A percentile compares a stretch with the other conserved stretches of the same genome.
These are phyloP conservation scores for Setophaga petechia DNA, from an alignment of 2,113 vertebrate species.

Conservation along the genomic window DNA sequence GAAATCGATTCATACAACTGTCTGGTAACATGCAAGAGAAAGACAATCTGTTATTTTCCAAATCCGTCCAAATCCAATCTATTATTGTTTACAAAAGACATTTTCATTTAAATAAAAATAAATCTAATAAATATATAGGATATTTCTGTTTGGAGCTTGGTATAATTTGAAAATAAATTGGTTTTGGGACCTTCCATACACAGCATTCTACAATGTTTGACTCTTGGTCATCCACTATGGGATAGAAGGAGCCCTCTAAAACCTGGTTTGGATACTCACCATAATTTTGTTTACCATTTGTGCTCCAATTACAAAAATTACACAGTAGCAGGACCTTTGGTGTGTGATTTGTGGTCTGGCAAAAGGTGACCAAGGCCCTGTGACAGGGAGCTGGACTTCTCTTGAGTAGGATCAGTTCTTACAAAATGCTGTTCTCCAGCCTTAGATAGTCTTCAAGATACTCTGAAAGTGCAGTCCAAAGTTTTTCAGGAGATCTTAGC, in stretches of 20 bases:
- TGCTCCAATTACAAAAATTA: not conserved
- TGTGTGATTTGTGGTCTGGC: not conserved
- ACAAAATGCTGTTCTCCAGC: not conserved
- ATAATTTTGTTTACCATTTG: not conserved
- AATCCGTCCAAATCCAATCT: not conserved
- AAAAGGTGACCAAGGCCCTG: not conserved
- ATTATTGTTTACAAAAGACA: not conserved
- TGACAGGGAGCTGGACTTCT: not conserved
- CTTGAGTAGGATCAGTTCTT: not conserved
- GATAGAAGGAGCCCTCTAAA: not conserved
- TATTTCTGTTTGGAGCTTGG: not conserved
- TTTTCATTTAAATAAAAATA: not conserved
- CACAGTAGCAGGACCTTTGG: not conserved
- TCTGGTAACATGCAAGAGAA: not conserved
- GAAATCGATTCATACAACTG: not conserved
- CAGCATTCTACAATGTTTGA: not conserved
- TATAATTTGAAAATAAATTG: not conserved
- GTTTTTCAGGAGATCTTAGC: not conserved
- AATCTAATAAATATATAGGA: not conserved
- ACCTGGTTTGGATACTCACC: not conserved
- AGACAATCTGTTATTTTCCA: not conserved
- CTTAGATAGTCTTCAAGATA: not conserved
- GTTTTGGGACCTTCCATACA: not conserved
- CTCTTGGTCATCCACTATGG: not conserved
- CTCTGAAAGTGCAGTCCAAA: not conserved